A percentile compares a stretch with the other conserved stretches of the same genome.
Evolutionary conservation across 2,113 vertebrate species (phyloP).

Genomic region (Dendrocopos noguchii): DNA sequence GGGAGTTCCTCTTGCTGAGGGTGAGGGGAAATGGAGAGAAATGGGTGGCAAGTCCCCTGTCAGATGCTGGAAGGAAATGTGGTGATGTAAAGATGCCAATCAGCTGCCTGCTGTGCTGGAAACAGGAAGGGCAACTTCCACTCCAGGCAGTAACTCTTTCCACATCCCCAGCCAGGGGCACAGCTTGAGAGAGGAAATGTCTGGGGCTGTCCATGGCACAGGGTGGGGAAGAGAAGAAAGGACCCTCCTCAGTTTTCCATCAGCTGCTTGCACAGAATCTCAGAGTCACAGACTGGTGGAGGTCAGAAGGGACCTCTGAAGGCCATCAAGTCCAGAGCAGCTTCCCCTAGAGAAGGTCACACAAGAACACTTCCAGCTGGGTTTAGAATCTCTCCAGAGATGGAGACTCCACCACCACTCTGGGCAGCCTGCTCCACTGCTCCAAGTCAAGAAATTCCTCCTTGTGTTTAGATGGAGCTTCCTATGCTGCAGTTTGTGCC

Average conservation of each 20-base stretch:
- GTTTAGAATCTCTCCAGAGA: too few species aligned
- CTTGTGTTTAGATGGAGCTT: too few species aligned
- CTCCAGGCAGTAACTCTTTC: not conserved
- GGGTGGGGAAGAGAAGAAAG: not conserved
- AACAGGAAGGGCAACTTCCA: not conserved
- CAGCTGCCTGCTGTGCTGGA: not conserved
- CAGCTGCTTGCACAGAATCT: not conserved
- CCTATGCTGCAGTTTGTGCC: too few species aligned
- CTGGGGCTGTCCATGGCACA: not conserved
- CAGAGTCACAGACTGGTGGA: too few species aligned
- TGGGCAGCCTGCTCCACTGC: too few species aligned
- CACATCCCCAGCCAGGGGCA: not conserved
- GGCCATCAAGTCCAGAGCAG: too few species aligned
- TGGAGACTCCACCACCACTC: too few species aligned
- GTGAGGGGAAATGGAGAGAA: not conserved
- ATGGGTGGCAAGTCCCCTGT: not conserved
- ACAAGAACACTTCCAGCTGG: too few species aligned
- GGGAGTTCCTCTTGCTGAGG: not conserved
- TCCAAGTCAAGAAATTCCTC: too few species aligned
- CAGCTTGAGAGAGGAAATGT: not conserved
- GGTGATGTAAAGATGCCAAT: not conserved
- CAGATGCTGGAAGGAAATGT: not conserved
- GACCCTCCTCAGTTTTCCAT: fast-evolving
- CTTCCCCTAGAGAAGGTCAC: too few species aligned
- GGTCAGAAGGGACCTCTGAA: too few species aligned